These are phyloP conservation scores for Thereva unica DNA, from an alignment of 2,888 invertebrate genomes.

Conservation along the genomic window DNA sequence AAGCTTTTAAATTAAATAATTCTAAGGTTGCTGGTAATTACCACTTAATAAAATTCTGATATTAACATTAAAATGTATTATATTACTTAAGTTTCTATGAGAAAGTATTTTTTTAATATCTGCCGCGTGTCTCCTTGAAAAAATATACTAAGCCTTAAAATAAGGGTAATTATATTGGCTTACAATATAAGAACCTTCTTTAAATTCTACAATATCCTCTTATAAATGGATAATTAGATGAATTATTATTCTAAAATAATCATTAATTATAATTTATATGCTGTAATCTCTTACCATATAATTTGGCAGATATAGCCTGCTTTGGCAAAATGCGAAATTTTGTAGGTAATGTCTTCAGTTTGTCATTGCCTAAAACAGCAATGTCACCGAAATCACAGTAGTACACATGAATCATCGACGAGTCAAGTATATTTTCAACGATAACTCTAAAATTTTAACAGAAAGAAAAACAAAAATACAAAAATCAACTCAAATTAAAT, in stretches of 20 bases:
- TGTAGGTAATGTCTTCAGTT: conserved; percentile 62
- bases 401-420: conserved; percentile 64
- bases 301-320: conserved; percentile 68
- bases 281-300: conserved; percentile 61
- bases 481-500: background rate
- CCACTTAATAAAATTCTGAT: too few species aligned
- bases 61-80: too few species aligned
- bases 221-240: too few species aligned
- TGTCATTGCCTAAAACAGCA: conserved; percentile 61
- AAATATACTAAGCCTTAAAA: background rate
- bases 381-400: conserved; percentile 70
- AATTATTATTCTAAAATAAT: too few species aligned
- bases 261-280: too few species aligned
- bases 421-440: conserved; percentile 62
- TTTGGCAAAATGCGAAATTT: conserved; percentile 66
- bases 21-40: too few species aligned
- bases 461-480: conserved; percentile 1
- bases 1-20: too few species aligned
- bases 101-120: too few species aligned
- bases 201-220: too few species aligned
- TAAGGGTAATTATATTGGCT: conserved; percentile 3
- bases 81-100: too few species aligned
- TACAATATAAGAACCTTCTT: background rate
- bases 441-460: conserved; percentile 58
- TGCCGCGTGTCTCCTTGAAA: background rate